Evolutionary conservation across 2,888 invertebrate species (phyloP).

Genomic region (Mythimna impura): DNA sequence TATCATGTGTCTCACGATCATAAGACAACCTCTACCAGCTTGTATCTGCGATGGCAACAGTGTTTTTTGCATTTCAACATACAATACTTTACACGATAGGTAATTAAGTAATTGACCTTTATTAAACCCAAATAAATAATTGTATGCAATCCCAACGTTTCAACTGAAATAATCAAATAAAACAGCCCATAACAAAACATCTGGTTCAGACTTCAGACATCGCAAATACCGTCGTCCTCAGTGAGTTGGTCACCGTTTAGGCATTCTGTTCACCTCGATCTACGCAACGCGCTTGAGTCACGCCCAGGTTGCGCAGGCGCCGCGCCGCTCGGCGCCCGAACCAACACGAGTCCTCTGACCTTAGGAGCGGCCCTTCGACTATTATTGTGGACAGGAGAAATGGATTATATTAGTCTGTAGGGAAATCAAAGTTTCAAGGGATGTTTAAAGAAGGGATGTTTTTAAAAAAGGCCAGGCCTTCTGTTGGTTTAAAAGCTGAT

Average conservation of each 20-base stretch:
- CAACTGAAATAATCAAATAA: slow-evolving; percentile 2
- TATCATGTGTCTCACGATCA: too few relatives aligned
- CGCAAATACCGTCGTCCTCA: slow-evolving; percentile 11
- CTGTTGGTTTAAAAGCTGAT: background rate
- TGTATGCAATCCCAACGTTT: background rate
- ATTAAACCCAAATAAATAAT: too few relatives aligned
- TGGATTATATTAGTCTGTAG: slow-evolving; percentile 1
- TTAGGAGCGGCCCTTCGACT: slow-evolving; percentile 15
- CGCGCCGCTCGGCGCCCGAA: slow-evolving; percentile 18
- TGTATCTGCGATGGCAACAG: too few relatives aligned
- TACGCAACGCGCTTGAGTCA: slow-evolving; percentile 53
- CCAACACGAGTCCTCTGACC: slow-evolving; percentile 44
- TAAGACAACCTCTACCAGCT: too few relatives aligned
- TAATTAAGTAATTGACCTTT: too few relatives aligned
- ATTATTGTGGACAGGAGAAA: slow-evolving; percentile 4
- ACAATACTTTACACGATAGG: too few relatives aligned
- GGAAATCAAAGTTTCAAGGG: too few relatives aligned
- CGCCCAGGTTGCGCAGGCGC: slow-evolving; percentile 45
- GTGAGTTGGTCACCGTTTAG: slow-evolving; percentile 40
- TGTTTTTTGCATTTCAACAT: too few relatives aligned
- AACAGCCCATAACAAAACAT: background rate
- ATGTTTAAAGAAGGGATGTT: too few relatives aligned
- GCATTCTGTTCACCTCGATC: slow-evolving; percentile 36
- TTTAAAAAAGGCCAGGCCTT: background rate
- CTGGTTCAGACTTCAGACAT: background rate